phyloP scores from a whole-genome alignment of 2,113 vertebrate genomes.

The Brachyhypopomus gauderio region DNA sequence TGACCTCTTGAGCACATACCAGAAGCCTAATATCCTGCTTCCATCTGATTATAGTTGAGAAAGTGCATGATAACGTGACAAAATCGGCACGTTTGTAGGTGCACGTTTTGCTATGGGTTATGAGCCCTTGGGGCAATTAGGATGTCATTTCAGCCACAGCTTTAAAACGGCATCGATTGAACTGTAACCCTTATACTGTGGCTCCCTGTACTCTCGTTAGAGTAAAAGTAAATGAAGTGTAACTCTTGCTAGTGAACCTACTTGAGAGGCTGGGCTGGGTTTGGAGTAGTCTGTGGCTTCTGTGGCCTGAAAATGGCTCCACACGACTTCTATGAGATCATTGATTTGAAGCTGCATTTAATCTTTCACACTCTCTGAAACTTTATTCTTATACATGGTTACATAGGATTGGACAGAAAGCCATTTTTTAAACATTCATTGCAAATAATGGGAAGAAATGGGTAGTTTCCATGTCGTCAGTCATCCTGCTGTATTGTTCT shows the following conservation, averaged over 20 bases:
- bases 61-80: no score
- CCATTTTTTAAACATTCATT: no score
- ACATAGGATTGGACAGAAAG: no score
- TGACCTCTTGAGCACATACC: not conserved
- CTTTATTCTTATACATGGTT: not conserved
- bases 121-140: not conserved
- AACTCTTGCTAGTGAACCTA: not conserved
- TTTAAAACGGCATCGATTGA: not conserved
- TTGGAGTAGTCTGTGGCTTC: no score
- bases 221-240: no score
- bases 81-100: not conserved
- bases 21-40: not conserved
- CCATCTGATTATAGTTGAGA: not conserved
- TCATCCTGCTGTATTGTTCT: slow-evolving; percentile 9
- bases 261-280: not conserved
- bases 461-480: slow-evolving; percentile 32
- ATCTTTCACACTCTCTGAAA: not conserved
- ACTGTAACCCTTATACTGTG: no score
- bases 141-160: not conserved
- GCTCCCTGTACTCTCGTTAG: no score
- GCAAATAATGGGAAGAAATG: not conserved
- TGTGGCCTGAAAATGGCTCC: not conserved
- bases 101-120: no score
- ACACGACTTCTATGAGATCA: not conserved
- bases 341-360: no score